Base-by-base conservation (phyloP, 2,113 vertebrate species). In the Dromaius novaehollandiae region DNA sequence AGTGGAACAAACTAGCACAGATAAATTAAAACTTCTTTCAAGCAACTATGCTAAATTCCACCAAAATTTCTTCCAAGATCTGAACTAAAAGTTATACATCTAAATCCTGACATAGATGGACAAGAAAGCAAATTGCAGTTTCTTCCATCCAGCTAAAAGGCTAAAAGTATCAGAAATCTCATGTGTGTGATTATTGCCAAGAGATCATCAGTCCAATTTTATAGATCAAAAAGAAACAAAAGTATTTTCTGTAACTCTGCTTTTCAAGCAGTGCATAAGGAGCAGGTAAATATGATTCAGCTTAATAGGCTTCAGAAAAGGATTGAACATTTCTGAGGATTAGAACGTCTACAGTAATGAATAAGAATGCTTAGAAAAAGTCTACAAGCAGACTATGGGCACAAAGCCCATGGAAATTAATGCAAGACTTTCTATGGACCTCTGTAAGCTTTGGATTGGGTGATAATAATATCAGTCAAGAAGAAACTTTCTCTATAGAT, bases 141-240 rank as follows among this genome's bases (percentile, higher is more conserved):
- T 88, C 55, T 80, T 50, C 60, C 55, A 74, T 22, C 36, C 64
- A 66, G 12, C 71, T 86, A 77, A 83, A 93, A 71, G 58, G 40
- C 50, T 74, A 38, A 36, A 89, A 86, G 75, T 25, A 75, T 46
- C 71, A 60, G 64, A 78, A 81, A 71, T 81, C 85, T 95, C 82
- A 4, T 4, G 82, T 81, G 82, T 66, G 64, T 90, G 79, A 90
- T 94, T 92, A 88, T 58, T 83, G 71, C 64, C 6, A 46, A 91
- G 89, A 93, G 13, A 48, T 30, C 89, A 85, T 65, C 34, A 5
- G 78, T 80, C 87, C 89, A 56, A 46, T 75, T 82, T 86, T 40
- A 46, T 86, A 83, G 75, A 94, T 90, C 82, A 95, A 95, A 96
- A 68, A 32, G 2, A 91, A 56, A n/a, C 0, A 96, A 86, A 80